Conservation (phyloP, 1,140 invertebrate genomes). For the Temnothorax curvispinosus region DNA sequence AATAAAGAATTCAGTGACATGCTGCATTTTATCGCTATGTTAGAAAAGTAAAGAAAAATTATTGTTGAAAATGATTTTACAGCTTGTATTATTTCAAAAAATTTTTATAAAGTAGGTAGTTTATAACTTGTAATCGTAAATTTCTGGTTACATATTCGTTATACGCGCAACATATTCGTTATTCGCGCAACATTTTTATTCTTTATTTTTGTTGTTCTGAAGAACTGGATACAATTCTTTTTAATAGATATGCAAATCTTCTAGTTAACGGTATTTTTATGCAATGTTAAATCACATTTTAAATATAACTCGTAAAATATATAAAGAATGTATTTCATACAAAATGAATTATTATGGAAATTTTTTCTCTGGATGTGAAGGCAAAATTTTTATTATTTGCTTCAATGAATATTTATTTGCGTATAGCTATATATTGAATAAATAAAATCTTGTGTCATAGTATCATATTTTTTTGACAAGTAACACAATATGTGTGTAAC, state of each 20-base stretch:
- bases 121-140: not conserved
- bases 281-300: constrained; percentile 23
- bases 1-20: not conserved
- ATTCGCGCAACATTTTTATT: not conserved
- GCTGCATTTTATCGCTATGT: not conserved
- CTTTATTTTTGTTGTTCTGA: not conserved
- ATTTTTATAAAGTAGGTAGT: not conserved
- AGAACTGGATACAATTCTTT: not conserved
- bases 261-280: constrained; percentile 20
- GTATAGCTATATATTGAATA: constrained; percentile 13
- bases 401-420: constrained; percentile 41
- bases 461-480: constrained; percentile 5
- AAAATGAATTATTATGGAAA: constrained; percentile 9
- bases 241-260: constrained; percentile 29
- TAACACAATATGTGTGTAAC: not conserved
- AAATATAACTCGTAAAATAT: not conserved
- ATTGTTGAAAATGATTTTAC: constrained; percentile 7
- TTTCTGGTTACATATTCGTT: not conserved
- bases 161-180: not conserved
- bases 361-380: not conserved
- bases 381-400: constrained; percentile 24
- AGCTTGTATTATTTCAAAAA: not conserved
- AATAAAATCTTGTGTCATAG: constrained; percentile 26
- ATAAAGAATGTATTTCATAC: not conserved
- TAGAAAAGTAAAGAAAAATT: no score